These are phyloP conservation scores for Neodontobutis hainanensis DNA, from an alignment of 2,113 vertebrate genomes.

Conservation along the genomic window DNA sequence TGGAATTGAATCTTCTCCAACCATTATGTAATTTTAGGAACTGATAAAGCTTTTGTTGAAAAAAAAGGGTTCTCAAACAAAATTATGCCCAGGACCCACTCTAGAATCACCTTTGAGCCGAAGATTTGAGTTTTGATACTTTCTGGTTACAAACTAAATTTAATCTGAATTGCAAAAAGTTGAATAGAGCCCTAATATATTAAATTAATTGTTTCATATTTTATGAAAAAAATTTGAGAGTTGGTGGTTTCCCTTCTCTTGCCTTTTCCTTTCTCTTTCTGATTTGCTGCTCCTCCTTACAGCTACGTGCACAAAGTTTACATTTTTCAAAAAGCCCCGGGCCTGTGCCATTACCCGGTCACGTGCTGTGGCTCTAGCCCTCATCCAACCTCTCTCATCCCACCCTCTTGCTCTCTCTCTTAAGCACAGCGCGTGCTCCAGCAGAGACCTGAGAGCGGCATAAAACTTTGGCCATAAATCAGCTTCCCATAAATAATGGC, in stretches of 20 bases:
- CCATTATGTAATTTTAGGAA: no score
- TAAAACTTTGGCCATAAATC: constrained; percentile 70
- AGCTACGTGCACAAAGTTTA: constrained; percentile 23
- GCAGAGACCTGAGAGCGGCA: constrained; percentile 40
- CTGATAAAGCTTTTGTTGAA: no score
- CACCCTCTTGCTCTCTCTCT: neutral
- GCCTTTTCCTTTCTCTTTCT: neutral
- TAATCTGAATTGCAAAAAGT: no score
- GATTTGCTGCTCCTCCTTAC: neutral
- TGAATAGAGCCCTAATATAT: no score
- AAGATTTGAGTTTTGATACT: no score
- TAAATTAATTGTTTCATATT: neutral
- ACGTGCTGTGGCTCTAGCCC: constrained; percentile 37
- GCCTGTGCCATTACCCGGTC: constrained; percentile 29
- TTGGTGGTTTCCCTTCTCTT: neutral
- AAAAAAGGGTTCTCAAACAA: no score
- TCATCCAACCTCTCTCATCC: neutral
- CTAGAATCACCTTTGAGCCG: no score
- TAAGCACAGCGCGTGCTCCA: constrained; percentile 11
- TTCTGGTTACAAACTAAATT: no score
- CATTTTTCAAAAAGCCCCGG: constrained; percentile 30
- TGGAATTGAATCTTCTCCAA: no score
- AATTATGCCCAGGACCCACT: no score
- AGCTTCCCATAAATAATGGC: constrained; percentile 69
- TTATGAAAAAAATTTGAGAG: no score